A percentile compares a stretch with the other conserved stretches of the same genome.
Evolutionary conservation across 1,140 invertebrate genomes (phyloP).

Genomic region (Drosophila guanche): DNA sequence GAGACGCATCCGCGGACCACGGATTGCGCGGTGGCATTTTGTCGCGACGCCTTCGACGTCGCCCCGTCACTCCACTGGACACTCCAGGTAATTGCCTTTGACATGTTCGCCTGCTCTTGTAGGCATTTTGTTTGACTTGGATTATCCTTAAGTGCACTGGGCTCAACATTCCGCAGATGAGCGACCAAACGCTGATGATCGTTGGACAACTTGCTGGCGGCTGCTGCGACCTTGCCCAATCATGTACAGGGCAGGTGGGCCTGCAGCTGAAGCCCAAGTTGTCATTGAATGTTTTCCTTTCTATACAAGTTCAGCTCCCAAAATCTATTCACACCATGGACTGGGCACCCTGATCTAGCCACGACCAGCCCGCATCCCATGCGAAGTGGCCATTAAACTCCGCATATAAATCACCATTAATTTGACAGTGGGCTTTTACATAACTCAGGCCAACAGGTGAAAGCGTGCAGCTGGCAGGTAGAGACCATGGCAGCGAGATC

Average conservation of each 20-base stretch:
- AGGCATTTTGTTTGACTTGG: conserved; percentile 75
- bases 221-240: conserved; percentile 29
- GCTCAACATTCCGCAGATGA: conserved; percentile 68
- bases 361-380: conserved; percentile 32
- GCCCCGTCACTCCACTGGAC: conserved; percentile 49
- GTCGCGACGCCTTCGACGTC: conserved; percentile 66
- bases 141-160: conserved; percentile 66
- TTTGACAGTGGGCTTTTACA: conserved; percentile 77
- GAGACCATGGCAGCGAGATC: conserved; percentile 27
- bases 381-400: conserved; percentile 60
- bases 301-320: neutral
- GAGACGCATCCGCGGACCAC: conserved; percentile 41
- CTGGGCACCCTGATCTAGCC: conserved; percentile 2
- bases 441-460: conserved; percentile 75
- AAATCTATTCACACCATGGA: conserved; percentile 32
- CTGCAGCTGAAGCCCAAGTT: neutral
- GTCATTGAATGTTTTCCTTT: conserved; percentile 15
- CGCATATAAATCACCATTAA: conserved; percentile 78
- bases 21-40: conserved; percentile 69
- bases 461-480: conserved; percentile 65
- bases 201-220: conserved; percentile 32
- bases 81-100: conserved; percentile 72
- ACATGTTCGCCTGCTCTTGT: conserved; percentile 64
- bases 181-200: conserved; percentile 46
- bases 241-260: conserved; percentile 7